phyloP scores from a whole-genome alignment of 2,888 invertebrate species.

The Ormyrus thymus region DNA sequence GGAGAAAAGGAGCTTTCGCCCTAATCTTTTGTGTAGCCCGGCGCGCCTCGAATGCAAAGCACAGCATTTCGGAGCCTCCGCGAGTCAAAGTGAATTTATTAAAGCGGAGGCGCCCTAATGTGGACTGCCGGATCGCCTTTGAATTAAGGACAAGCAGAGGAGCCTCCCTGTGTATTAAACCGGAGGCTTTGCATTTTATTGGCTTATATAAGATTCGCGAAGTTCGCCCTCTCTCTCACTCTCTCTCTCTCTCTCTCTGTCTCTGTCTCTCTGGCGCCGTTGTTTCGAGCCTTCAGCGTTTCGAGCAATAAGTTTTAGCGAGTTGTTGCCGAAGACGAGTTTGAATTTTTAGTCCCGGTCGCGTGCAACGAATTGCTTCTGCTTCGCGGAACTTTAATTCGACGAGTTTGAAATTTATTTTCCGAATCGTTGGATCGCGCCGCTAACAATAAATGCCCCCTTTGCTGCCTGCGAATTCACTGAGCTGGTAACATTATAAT shows the following conservation, averaged over 20 bases:
- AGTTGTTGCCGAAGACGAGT: not conserved
- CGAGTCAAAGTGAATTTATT: conserved; percentile 35
- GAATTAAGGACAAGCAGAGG: not conserved
- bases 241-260: too few species aligned
- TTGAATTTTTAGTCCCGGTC: not conserved
- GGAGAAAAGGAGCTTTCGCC: conserved; percentile 42
- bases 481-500: too few species aligned
- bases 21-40: conserved; percentile 42
- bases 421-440: too few species aligned
- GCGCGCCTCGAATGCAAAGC: conserved; percentile 30
- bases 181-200: conserved; percentile 3
- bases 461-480: too few species aligned
- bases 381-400: conserved; percentile 22
- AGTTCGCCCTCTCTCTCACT: too few species aligned
- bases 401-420: conserved; percentile 1
- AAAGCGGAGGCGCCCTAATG: conserved; percentile 1
- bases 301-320: not conserved
- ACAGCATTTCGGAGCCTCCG: not conserved
- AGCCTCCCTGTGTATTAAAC: too few species aligned
- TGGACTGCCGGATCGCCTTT: not conserved
- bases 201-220: not conserved
- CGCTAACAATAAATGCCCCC: too few species aligned
- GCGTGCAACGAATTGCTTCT: conserved; percentile 9
- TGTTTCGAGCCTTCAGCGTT: conserved; percentile 3
- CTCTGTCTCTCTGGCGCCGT: not conserved